Base-by-base conservation (phyloP, 2,113 vertebrate species). In the Rhea pennata region DNA sequence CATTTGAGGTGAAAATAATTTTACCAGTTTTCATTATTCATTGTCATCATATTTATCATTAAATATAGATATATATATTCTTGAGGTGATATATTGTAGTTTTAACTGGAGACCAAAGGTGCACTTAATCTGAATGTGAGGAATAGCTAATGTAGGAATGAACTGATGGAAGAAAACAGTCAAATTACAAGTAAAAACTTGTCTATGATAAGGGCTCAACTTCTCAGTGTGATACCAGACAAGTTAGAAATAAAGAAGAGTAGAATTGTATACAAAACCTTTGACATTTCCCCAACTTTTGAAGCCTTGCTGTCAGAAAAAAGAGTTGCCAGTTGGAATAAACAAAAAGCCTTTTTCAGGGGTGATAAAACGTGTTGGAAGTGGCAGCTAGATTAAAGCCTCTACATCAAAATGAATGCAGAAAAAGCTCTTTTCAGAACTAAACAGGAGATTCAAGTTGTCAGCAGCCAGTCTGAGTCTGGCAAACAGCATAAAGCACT, bases 311-410 rank as follows among this genome's bases (percentile, higher is more conserved):
- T 93, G 61, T 94, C 76, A 90, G 69, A 85, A 59, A 59, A 61
- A 92, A 65, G 59, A 69, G 40, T 90, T 96, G 84, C 91, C 67
- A 90, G 36, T 40, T 87, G 77, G 82, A 97, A 97, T 92, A 95
- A 96, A 92, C 78, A 95, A 92, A 93, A 96, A 85, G 33, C 58
- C 76, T 84, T 97, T 92, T 93, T 92, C 58, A 84, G 44, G 59
- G 46, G 23, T 71, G 76, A 80, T 93, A 95, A 94, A 95, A 87
- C 93, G 83, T 83, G 64, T 93, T 96, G 88, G 91, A 96, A 96
- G 89, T 93, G 90, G 96, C 95, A 97, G 85, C 88, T 92, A 95
- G 87, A 97, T 95, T 97, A 96, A 97, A 97, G 94, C 40, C 42
- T 87, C 85, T 62, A 93, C 93, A 95, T 95, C 89, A 97, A 94